Evolutionary conservation across 2,797 vertebrate species (phyloP), one percentile per base, ranked within the genome.

Genomic region (Sparidentex hasta): DNA sequence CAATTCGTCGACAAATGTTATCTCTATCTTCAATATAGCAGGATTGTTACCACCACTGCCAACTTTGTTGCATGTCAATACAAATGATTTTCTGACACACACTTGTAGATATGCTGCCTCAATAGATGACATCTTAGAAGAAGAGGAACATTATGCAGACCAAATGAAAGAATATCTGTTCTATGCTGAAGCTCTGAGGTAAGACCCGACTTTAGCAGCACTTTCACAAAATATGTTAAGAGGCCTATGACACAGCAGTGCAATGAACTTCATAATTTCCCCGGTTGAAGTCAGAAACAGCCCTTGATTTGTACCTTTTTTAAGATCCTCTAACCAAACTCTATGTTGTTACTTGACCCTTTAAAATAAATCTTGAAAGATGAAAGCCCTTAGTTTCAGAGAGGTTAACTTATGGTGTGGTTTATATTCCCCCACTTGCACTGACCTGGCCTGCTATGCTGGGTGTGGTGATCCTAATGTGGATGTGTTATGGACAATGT

Each of bases 101-200:
- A 17, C 25, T 7, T 81, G 75, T 81, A 99, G 98, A 52, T 99
- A 97, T 14, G 97, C 98, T 11, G 96, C 97, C 51, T 99, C 97
- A 41, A 97, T 99, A 67, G 98, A 99, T 86, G 98, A 99, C 55
- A 99, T 99, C 84, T 88, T 99, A 78, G 98, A 99, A 87, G 98
- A 99, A 84, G 97, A 99, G 67, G 98, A 99, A 23, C 98, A 98
- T 87, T 99, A 99, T 70, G 97, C 98, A 4, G 98, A 99, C 86
- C 98, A 98, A 65, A 93, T 99, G 79, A 99, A 99, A 80, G 98
- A 99, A 48, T 99, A 99, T 86, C 96, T 99, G n/a, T 99, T 96
- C 90, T 99, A 98, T 69, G 96, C 98, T 43, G 98, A 99, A 88
- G 97, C 97, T 61, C 89, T 99, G 23, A 91, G 97, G 98, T 99